Conservation (phyloP, 2,888 invertebrate species). For the Ecdyonurus torrentis region DNA sequence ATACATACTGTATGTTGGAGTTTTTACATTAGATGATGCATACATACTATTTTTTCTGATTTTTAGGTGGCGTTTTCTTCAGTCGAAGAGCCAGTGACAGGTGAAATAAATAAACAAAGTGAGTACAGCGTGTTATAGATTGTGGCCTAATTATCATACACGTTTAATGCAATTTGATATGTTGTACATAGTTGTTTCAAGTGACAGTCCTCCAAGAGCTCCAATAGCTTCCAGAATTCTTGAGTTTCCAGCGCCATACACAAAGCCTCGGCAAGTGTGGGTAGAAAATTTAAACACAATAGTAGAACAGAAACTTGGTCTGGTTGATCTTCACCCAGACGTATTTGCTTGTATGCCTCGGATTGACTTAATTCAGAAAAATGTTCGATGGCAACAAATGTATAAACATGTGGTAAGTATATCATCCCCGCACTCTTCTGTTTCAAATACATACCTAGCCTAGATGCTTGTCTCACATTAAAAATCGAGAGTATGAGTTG, state of each 20-base stretch:
- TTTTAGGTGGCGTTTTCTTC: background rate
- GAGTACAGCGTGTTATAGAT: too few species aligned
- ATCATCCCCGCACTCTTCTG: too few species aligned
- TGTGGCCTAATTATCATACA: too few species aligned
- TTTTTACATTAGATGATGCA: too few species aligned
- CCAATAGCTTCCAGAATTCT: constrained; percentile 14
- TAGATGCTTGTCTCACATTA: too few species aligned
- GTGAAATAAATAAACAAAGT: background rate
- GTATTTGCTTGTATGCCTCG: constrained; percentile 70
- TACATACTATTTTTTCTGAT: too few species aligned
- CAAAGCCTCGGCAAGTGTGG: constrained; percentile 64
- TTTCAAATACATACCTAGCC: too few species aligned
- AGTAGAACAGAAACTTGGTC: constrained; percentile 59
- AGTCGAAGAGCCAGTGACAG: background rate
- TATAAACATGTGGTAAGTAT: constrained; percentile 56
- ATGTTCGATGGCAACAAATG: constrained; percentile 69
- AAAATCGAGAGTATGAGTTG: background rate
- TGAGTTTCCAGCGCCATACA: constrained; percentile 24
- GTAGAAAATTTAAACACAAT: constrained; percentile 64
- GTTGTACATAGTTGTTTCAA: too few species aligned
- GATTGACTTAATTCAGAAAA: constrained; percentile 71
- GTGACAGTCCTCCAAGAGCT: too few species aligned
- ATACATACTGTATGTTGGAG: background rate
- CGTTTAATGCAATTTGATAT: too few species aligned
- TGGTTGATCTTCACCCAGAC: constrained; percentile 78